Evolutionary conservation across 2,797 vertebrate genomes (phyloP).

Genomic region (Amblyopsis hoosieri): DNA sequence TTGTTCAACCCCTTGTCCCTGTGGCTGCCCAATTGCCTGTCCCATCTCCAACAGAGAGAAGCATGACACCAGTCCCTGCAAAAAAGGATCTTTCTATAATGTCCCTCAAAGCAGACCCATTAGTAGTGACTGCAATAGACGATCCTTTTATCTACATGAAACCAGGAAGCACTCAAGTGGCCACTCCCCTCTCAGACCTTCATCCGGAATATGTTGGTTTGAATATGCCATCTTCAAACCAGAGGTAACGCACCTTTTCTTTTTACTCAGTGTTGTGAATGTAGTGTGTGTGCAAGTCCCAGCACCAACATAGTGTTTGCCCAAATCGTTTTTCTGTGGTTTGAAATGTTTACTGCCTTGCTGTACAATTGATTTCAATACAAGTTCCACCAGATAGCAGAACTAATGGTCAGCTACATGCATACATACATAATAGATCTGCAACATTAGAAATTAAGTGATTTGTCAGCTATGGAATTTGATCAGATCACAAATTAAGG

Average conservation of each 20-base stretch:
- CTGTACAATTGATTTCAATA: slow-evolving; percentile 56
- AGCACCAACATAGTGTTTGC: not conserved
- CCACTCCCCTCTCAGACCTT: slow-evolving; percentile 47
- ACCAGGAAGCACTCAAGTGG: slow-evolving; percentile 48
- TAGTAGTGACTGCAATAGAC: not conserved
- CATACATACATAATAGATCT: too few species aligned
- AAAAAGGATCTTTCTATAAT: too few species aligned
- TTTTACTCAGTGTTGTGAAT: not conserved
- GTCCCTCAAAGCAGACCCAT: not conserved
- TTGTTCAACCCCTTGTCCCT: too few species aligned
- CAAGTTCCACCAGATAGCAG: slow-evolving; percentile 54
- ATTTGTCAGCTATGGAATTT: not conserved
- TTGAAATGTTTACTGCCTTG: slow-evolving; percentile 39
- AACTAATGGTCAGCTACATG: not conserved
- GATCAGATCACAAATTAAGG: too few species aligned
- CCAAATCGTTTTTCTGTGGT: not conserved
- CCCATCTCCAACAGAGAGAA: too few species aligned
- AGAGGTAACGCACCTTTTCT: slow-evolving; percentile 17
- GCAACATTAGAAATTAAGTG: too few species aligned
- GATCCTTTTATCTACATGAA: slow-evolving; percentile 35
- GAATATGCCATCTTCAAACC: slow-evolving; percentile 6
- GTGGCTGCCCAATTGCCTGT: too few species aligned
- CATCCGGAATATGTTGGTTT: slow-evolving; percentile 12
- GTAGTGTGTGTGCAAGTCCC: not conserved
- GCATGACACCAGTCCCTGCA: too few species aligned